Conservation (phyloP, 2,113 vertebrate species). For the Ibidorhyncha struthersii region DNA sequence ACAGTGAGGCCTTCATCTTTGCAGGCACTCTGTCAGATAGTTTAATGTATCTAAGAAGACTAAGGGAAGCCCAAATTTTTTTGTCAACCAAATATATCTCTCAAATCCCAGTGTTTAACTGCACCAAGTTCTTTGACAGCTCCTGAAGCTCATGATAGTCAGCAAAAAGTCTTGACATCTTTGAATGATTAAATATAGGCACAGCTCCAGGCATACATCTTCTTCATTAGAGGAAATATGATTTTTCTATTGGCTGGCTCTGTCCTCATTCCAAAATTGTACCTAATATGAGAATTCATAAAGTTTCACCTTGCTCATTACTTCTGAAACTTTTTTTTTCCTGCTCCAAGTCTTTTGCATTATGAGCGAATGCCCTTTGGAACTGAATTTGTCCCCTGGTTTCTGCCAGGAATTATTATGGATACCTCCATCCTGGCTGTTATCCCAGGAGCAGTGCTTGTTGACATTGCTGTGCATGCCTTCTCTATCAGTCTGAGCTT, state of each 20-base stretch:
- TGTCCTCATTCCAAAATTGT: neutral
- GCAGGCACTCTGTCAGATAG: neutral
- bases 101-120: neutral
- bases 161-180: neutral
- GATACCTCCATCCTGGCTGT: neutral
- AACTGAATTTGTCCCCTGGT: neutral
- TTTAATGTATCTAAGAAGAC: neutral
- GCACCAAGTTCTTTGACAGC: neutral
- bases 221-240: neutral
- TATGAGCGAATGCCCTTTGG: conserved; percentile 37
- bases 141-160: neutral
- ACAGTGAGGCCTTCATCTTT: neutral
- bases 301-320: neutral
- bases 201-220: neutral
- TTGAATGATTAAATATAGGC: neutral
- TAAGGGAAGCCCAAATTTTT: neutral
- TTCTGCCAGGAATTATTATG: conserved; percentile 1
- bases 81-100: neutral
- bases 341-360: neutral
- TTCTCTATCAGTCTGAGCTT: neutral
- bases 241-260: neutral
- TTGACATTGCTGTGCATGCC: neutral
- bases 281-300: neutral
- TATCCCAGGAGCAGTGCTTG: neutral
- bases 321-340: neutral